Evolutionary conservation across 2,888 invertebrate species (phyloP), one percentile per base, ranked within the genome.

Genomic region (Temnothorax rugatulus): DNA sequence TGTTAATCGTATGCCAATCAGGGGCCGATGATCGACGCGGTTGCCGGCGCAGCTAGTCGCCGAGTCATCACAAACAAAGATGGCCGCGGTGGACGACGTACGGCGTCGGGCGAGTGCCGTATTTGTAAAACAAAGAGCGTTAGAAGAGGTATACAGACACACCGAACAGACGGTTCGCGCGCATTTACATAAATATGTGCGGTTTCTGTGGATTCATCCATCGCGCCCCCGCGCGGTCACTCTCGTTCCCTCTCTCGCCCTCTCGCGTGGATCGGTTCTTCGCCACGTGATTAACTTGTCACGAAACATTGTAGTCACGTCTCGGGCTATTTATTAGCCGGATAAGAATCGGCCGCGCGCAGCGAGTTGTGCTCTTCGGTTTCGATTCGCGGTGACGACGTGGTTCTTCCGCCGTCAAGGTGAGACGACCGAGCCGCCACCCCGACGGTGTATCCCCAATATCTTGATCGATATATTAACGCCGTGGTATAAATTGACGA

Each of bases 211-310:
- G 92, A 94, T 93, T 92, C 94, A 93, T 93, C 90, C 84, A 89
- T 68, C 83, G 82, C 82, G 66, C 84, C 59, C 83, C 52, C 71
- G 81, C 71, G 81, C 57, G 68, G 57, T 41, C 66, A 34, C 68
- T 76, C 71, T 85, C 85, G 0, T 44, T 11, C 29, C 11, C 68
- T 34, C 69, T n/a, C 34, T 34, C 34, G 7, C 41, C 15, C 25
- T 47, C 90, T 59, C 21, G 21, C 54, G 29, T 21, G 47, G 89
- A 94, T 91, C 83, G 89, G 86, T 89, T 87, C 86, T 85, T 71
- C 87, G 50, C 82, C 88, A 88, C 89, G 91, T 93, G 94, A 94
- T 94, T 94, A 93, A 94, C 93, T 93, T 94, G 94, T 94, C 94
- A 93, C 91, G 92, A 94, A 94, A 93, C 86, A 89, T 91, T 91